Percentiles rank a stretch among this genome's conserved stretches.
These are phyloP conservation scores for Megalops atlanticus DNA, from an alignment of 2,113 vertebrate genomes.

Conservation along the genomic window DNA sequence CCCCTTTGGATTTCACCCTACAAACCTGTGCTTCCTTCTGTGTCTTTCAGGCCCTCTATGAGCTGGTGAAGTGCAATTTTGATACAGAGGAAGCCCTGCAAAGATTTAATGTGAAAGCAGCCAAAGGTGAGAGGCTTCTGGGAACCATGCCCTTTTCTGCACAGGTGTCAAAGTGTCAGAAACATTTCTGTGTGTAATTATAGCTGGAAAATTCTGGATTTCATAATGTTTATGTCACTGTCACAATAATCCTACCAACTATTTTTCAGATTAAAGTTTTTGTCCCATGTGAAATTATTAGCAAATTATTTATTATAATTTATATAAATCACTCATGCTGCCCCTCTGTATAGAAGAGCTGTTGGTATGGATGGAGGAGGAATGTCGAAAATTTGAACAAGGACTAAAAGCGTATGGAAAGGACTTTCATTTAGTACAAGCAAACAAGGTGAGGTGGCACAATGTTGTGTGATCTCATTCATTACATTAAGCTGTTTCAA, in stretches of 20 bases:
- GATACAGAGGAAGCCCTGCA: constrained; percentile 91
- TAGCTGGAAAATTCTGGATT: not conserved
- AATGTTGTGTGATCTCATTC: not conserved
- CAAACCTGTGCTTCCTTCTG: constrained; percentile 12
- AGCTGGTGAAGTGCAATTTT: constrained; percentile 95
- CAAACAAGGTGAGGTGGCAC: constrained; percentile 84
- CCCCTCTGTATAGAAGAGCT: constrained; percentile 80
- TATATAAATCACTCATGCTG: too few relatives aligned
- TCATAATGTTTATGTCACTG: too few relatives aligned
- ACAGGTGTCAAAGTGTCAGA: not conserved
- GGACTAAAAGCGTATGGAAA: constrained; percentile 93
- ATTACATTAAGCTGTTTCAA: not conserved
- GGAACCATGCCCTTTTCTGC: not conserved
- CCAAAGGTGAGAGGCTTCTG: constrained; percentile 78
- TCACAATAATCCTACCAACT: too few relatives aligned
- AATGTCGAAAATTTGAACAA: constrained; percentile 94
- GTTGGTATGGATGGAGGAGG: constrained; percentile 94
- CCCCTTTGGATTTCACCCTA: too few relatives aligned
- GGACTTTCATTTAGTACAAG: constrained; percentile 93
- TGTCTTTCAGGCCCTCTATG: constrained; percentile 85
- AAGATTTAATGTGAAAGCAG: constrained; percentile 91
- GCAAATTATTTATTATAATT: too few relatives aligned
- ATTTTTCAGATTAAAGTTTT: too few relatives aligned
- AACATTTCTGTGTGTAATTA: not conserved
- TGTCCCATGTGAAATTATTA: too few relatives aligned